Conservation (phyloP, 2,797 vertebrate genomes). For the Myiothlypis coronata region DNA sequence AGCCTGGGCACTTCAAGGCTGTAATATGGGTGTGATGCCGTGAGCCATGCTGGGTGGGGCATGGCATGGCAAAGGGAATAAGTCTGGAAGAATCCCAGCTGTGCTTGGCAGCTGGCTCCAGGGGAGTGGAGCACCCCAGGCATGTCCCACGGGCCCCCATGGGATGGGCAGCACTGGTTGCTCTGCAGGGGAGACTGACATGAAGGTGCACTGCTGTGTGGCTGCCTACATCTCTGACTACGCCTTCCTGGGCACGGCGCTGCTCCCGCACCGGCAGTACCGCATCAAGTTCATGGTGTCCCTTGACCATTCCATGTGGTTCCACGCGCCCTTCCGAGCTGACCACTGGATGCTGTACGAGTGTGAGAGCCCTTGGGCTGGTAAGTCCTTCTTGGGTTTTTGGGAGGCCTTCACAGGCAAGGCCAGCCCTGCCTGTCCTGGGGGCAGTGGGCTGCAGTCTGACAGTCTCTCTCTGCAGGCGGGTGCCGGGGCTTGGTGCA, state of each 20-base stretch:
- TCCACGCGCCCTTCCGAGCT: constrained; percentile 88
- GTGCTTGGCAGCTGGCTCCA: not conserved
- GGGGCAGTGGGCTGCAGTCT: fast-evolving
- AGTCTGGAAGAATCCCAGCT: not conserved
- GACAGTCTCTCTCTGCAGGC: constrained; percentile 62
- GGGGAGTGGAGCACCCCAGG: fast-evolving
- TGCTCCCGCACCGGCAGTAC: constrained; percentile 79
- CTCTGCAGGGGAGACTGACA: constrained; percentile 86
- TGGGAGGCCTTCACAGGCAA: fast-evolving
- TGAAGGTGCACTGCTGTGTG: constrained; percentile 94
- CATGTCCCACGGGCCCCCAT: fast-evolving
- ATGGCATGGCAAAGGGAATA: fast-evolving
- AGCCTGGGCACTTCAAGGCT: not conserved
- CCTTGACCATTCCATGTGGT: constrained; percentile 97
- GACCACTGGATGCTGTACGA: constrained; percentile 98
- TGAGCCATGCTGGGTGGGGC: fast-evolving
- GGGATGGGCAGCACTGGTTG: fast-evolving
- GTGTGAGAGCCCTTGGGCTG: constrained; percentile 94
- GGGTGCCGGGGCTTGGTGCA: constrained; percentile 87
- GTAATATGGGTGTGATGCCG: fast-evolving
- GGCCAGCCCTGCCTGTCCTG: fast-evolving
- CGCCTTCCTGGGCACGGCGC: constrained; percentile 82
- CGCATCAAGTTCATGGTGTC: constrained; percentile 79
- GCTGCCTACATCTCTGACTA: constrained; percentile 94
- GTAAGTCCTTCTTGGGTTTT: constrained; percentile 57